phyloP scores from a whole-genome alignment of 2,113 vertebrate genomes.

The Patagioenas fasciata region DNA sequence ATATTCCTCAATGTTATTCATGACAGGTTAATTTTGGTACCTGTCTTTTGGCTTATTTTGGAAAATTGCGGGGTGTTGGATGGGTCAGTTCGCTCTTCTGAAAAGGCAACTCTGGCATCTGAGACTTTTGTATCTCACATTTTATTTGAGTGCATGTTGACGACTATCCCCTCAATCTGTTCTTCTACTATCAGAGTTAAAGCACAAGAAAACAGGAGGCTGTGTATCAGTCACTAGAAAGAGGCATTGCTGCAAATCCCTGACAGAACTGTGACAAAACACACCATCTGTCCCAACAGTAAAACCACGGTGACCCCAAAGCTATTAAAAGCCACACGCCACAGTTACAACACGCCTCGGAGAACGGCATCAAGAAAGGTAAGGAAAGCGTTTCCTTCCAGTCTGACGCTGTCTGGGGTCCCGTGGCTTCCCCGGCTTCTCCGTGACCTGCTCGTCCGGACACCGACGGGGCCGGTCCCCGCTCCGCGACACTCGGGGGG shows the following conservation, averaged over 20 bases:
- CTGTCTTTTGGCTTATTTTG: neutral
- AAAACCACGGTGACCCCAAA: accelerated
- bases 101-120: neutral
- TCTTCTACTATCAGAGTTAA: neutral
- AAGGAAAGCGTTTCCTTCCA: accelerated
- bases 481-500: accelerated
- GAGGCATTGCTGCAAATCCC: neutral
- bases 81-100: neutral
- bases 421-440: neutral
- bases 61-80: neutral
- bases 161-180: neutral
- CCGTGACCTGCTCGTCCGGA: accelerated
- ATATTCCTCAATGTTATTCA: neutral
- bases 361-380: accelerated
- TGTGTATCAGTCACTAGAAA: neutral
- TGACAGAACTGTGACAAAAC: neutral
- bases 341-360: accelerated
- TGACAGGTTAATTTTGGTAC: neutral
- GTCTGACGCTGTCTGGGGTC: accelerated
- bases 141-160: neutral
- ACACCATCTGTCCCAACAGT: neutral
- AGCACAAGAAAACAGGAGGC: neutral
- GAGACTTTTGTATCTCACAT: neutral
- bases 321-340: accelerated
- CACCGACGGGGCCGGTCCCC: accelerated